Conservation (phyloP, 2,113 vertebrate species). For the Oryzias javanicus region DNA sequence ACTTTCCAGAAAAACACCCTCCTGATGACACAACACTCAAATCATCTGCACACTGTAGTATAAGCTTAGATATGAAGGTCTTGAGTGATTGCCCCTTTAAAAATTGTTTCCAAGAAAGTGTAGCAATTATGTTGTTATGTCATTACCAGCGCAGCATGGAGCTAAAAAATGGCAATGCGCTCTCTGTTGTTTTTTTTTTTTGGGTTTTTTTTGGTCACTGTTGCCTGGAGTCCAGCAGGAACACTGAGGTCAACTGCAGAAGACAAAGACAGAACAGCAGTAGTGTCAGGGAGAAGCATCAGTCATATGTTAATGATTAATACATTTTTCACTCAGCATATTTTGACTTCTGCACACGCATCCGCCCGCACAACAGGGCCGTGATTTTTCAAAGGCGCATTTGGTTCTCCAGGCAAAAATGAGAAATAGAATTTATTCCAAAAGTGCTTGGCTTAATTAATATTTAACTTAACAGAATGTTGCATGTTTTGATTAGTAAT, state of each 20-base stretch:
- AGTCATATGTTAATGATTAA: constrained; percentile 47
- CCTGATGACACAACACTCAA: constrained; percentile 21
- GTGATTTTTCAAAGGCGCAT: constrained; percentile 10
- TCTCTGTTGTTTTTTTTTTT: constrained; percentile 49
- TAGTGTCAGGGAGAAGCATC: constrained; percentile 39
- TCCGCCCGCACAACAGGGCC: constrained; percentile 8
- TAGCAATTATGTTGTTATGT: constrained; percentile 57
- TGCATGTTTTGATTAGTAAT: constrained; percentile 4
- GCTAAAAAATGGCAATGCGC: constrained; percentile 40
- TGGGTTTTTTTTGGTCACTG: constrained; percentile 24
- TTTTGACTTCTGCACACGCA: constrained; percentile 13
- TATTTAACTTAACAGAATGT: not conserved
- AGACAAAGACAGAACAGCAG: not conserved
- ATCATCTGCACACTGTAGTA: constrained; percentile 23
- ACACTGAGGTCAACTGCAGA: not conserved
- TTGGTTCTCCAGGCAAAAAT: constrained; percentile 19
- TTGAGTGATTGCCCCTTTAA: constrained; percentile 27
- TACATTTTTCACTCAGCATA: constrained; percentile 32
- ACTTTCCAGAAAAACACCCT: constrained; percentile 8
- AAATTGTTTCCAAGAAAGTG: constrained; percentile 38
- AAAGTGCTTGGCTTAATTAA: not conserved
- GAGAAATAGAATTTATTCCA: constrained; percentile 1
- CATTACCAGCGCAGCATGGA: constrained; percentile 54
- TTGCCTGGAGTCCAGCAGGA: constrained; percentile 38
- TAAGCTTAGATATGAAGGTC: constrained; percentile 32